Percentiles rank a stretch among this genome's conserved stretches.
Evolutionary conservation across 30 jellyfish, hydroid and myxozoan genomes (phyloP).

Genomic region (Calvadosia cruxmelitensis): DNA sequence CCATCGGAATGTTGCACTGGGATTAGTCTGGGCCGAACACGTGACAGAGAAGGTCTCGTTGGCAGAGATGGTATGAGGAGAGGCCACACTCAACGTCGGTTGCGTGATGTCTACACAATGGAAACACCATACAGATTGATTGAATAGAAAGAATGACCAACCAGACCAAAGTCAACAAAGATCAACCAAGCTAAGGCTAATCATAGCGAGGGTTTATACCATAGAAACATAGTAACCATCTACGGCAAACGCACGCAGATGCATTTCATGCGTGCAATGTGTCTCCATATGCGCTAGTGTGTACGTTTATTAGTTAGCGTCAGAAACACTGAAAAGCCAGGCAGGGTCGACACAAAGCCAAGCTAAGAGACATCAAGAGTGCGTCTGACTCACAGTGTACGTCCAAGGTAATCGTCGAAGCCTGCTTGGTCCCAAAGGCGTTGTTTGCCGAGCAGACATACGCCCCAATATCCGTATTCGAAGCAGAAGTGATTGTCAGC

Average conservation of each 20-base stretch:
- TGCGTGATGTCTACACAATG: not conserved
- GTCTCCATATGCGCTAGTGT: no score
- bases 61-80: not conserved
- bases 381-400: not conserved
- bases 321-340: no score
- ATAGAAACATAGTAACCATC: no score
- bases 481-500: not conserved
- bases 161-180: no score
- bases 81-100: not conserved
- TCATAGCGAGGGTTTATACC: no score
- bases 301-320: no score
- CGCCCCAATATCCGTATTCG: not conserved
- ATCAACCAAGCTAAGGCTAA: no score
- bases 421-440: not conserved
- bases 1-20: not conserved
- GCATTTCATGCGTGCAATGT: not conserved
- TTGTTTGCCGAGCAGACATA: not conserved
- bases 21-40: constrained; percentile 1
- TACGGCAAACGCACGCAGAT: no score
- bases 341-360: no score
- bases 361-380: no score
- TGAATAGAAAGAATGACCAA: no score
- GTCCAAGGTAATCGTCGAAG: not conserved
- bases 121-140: no score
- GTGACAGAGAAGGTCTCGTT: not conserved